Base-by-base conservation (phyloP, 2,888 invertebrate species). In the Pachycephus smyrnensis region DNA sequence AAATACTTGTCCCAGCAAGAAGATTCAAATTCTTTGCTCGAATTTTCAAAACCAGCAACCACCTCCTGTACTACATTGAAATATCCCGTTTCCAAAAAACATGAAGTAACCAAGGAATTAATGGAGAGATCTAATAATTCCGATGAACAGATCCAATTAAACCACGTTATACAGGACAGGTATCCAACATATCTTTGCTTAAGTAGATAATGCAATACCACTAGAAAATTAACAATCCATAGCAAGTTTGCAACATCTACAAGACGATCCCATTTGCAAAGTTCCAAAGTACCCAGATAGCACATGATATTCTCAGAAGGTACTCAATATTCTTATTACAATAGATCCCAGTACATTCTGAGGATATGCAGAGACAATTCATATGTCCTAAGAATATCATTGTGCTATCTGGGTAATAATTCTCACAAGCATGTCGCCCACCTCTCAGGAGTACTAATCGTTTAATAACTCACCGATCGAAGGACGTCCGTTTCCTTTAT, bases 61-160 rank as follows among this genome's bases (percentile, higher is more conserved):
- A 77, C 75, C 6, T 23, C 23, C 36, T 77, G 75, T 69, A 75
- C 31, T n/a, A 32, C 75, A 15, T 31, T 75, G 4, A 69, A 71
- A 37, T 71, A 40, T 33, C 75, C 77, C 9, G 30, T 77, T 30
- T 36, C 55, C 9, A n/a, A 4, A 32, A 68, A 71, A 69, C 36
- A 77, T 55, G 23, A 55, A 55, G 55, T 23, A 23, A 55, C 55
- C 1, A 9, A 55, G 9, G 55, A 55, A 55, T 23, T 55, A 55
- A 55, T 2, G 9, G 55, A 55, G 9, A 23, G 23, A 55, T 55
- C 23, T 55, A 23, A 23, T 55, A 23, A 9, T 23, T 15, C 15
- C 23, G 55, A 55, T 9, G 55, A 55, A 23, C 55, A 55, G 55
- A 55, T 23, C 23, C 55, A 55, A 23, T 55, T 55, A 23, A 55